phyloP scores from a whole-genome alignment of 2,113 vertebrate genomes.

The Eudyptes chrysolophus region DNA sequence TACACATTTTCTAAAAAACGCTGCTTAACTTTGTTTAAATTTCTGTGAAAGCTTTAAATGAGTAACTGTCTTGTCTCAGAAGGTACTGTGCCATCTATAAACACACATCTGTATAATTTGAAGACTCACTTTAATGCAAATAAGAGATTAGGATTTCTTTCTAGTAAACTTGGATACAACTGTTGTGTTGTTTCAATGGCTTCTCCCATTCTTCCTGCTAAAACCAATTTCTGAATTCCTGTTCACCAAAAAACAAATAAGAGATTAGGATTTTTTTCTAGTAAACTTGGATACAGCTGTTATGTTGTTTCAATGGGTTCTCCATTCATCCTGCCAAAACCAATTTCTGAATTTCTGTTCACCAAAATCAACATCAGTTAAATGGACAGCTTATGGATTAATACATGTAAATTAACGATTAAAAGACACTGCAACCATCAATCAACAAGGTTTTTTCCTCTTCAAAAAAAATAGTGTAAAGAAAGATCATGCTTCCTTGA shows the following conservation, averaged over 20 bases:
- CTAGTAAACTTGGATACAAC: slow-evolving; percentile 96
- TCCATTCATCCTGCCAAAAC: slow-evolving; percentile 95
- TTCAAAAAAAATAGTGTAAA: not conserved
- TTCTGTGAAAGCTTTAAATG: slow-evolving; percentile 45
- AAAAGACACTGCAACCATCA: slow-evolving; percentile 42
- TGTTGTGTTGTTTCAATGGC: slow-evolving; percentile 99
- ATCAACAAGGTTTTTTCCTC: not conserved
- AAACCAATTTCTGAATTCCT: slow-evolving; percentile 99
- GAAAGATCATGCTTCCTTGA: slow-evolving; percentile 15
- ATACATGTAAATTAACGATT: not conserved
- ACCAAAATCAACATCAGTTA: slow-evolving; percentile 57
- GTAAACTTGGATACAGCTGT: slow-evolving; percentile 94
- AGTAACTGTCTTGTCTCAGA: slow-evolving; percentile 52
- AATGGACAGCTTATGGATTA: slow-evolving; percentile 13
- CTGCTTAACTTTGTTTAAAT: slow-evolving; percentile 35
- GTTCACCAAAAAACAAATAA: slow-evolving; percentile 73
- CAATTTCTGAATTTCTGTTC: slow-evolving; percentile 93
- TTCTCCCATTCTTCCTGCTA: slow-evolving; percentile 99
- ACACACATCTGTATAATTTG: slow-evolving; percentile 65
- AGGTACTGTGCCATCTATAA: slow-evolving; percentile 63
- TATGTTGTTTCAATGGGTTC: slow-evolving; percentile 98
- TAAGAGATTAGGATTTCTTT: slow-evolving; percentile 97
- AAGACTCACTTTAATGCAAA: slow-evolving; percentile 96
- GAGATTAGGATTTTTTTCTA: slow-evolving; percentile 97
- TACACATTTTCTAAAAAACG: slow-evolving; percentile 33